Evolutionary conservation across 1,140 invertebrate species (phyloP).

Genomic region (Oryctes rhinoceros): DNA sequence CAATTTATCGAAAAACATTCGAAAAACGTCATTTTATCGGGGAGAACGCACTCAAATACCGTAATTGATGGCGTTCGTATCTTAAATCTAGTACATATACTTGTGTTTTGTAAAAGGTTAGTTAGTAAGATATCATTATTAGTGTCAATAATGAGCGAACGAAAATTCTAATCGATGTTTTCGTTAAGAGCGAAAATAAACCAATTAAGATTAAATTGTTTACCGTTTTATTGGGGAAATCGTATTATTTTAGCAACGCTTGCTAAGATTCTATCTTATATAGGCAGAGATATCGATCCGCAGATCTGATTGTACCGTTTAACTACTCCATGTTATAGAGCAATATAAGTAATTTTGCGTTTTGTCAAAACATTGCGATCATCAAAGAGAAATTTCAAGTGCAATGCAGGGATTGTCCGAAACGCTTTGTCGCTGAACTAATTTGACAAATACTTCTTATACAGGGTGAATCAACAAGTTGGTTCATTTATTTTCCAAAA

Average conservation of each 20-base stretch:
- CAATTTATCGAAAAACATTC: neutral
- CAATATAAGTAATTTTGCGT: no score
- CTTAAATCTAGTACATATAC: slow-evolving; percentile 11
- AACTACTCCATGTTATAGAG: neutral
- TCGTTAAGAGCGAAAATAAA: slow-evolving; percentile 26
- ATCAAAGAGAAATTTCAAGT: neutral
- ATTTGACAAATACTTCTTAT: no score
- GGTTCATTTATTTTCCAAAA: no score
- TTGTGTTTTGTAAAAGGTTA: slow-evolving; percentile 19
- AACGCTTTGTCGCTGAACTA: no score
- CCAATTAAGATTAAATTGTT: slow-evolving; percentile 33
- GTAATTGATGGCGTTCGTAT: neutral
- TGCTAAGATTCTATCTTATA: neutral
- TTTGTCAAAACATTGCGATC: neutral
- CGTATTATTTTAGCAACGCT: neutral
- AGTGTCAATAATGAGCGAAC: slow-evolving; percentile 21
- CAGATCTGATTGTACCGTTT: neutral
- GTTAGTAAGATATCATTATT: slow-evolving; percentile 25
- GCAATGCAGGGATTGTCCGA: neutral
- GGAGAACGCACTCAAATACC: neutral
- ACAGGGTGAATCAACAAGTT: no score
- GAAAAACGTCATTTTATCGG: neutral
- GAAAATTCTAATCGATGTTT: neutral
- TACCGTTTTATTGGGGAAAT: slow-evolving; percentile 17
- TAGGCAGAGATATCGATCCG: neutral